Percentiles rank a stretch among this genome's conserved stretches.
Evolutionary conservation across 92 coral and sea anemone genomes (phyloP).

Genomic region (Plumapathes pennacea): DNA sequence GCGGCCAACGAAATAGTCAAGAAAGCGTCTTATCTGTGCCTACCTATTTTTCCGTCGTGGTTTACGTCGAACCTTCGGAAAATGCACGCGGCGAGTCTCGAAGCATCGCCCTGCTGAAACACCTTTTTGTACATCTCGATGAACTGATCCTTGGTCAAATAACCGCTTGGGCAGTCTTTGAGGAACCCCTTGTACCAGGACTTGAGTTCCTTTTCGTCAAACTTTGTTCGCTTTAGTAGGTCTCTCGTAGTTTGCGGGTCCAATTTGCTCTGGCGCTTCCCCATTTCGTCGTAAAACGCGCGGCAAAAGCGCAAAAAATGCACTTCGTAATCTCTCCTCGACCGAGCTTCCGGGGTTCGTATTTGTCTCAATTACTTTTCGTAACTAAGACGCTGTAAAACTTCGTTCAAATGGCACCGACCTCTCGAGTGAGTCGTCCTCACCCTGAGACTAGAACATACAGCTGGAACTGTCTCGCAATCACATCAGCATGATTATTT

Average conservation of each 20-base stretch:
- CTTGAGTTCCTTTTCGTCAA: slow-evolving; percentile 92
- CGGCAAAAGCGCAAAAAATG: too few species aligned
- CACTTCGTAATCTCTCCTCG: too few species aligned
- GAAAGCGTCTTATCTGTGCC: slow-evolving; percentile 20
- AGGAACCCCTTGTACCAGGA: slow-evolving; percentile 96
- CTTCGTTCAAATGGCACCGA: too few species aligned
- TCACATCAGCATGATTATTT: slow-evolving; percentile 44
- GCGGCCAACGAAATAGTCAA: too few species aligned
- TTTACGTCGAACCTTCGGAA: slow-evolving; percentile 96
- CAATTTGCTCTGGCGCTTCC: slow-evolving; percentile 92
- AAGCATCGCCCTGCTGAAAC: slow-evolving; percentile 93
- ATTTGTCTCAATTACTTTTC: too few species aligned
- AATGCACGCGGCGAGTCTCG: slow-evolving; percentile 88
- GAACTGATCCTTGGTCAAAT: slow-evolving; percentile 85
- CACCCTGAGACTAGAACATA: too few species aligned
- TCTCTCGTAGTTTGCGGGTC: slow-evolving; percentile 88
- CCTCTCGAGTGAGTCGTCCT: background rate
- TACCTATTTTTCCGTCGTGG: slow-evolving; percentile 95
- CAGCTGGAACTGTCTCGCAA: slow-evolving; percentile 33
- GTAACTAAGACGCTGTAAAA: too few species aligned
- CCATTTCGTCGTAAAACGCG: slow-evolving; percentile 69
- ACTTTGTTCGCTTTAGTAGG: slow-evolving; percentile 84
- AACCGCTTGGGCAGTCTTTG: slow-evolving; percentile 96
- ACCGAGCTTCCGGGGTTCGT: too few species aligned
- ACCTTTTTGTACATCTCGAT: slow-evolving; percentile 96